A percentile compares a stretch with the other conserved stretches of the same genome.
Conservation (phyloP, 1,140 invertebrate species). For the Penaeus chinensis region DNA sequence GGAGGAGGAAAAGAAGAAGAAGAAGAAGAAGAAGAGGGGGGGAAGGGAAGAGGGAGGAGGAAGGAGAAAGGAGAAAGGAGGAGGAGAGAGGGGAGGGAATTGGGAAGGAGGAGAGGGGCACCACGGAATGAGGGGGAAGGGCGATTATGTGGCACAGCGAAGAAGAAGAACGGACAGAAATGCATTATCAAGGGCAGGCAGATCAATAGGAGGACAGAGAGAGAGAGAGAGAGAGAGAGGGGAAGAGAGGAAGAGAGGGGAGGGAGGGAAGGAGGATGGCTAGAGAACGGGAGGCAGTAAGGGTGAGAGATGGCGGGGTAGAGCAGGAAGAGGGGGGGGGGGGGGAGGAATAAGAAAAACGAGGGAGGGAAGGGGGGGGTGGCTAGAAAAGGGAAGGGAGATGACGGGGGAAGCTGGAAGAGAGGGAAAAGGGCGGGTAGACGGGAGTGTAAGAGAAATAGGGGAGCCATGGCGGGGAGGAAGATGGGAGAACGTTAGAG, state of each 20-base stretch:
- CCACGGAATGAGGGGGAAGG: background rate
- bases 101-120: background rate
- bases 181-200: background rate
- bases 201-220: background rate
- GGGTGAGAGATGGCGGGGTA: no score
- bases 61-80: background rate
- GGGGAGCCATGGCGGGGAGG: background rate
- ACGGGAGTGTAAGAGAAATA: background rate
- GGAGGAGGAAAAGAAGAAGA: no score
- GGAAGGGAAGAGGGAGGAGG: background rate
- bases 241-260: background rate
- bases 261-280: background rate
- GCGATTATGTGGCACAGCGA: no score
- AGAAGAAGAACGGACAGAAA: no score
- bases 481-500: background rate
- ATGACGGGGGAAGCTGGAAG: background rate
- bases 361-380: no score
- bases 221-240: conserved; percentile 4
- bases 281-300: background rate
- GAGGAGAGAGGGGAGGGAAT: background rate
- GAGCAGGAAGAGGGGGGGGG: no score
- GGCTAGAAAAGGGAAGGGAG: background rate
- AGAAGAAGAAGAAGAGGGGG: background rate
- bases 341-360: no score
- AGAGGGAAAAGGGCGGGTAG: background rate